phyloP scores from a whole-genome alignment of 2,113 vertebrate species.

The Sula dactylatra region DNA sequence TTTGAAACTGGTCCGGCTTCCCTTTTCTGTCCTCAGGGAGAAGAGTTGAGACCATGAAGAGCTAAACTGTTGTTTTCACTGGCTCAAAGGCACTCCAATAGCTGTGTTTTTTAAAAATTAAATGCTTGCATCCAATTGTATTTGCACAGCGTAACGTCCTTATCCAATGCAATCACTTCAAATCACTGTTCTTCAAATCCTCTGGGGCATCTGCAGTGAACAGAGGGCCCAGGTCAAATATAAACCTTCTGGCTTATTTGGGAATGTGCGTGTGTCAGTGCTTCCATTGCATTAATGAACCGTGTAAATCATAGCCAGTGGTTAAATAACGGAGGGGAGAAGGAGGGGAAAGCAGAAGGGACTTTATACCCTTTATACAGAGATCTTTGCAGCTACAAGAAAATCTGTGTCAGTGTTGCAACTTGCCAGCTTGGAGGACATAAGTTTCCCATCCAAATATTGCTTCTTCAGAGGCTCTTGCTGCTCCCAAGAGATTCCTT shows the following conservation, averaged over 20 bases:
- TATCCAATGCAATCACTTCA: constrained; percentile 30
- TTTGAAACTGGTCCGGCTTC: not conserved
- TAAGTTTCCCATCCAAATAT: constrained; percentile 39
- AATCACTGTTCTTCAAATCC: not conserved
- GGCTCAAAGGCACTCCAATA: not conserved
- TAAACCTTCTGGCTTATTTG: not conserved
- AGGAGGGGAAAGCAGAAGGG: not conserved
- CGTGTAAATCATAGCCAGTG: not conserved
- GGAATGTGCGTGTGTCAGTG: not conserved
- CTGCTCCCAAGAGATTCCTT: not conserved
- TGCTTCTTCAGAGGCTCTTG: not conserved
- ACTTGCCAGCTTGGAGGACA: constrained; percentile 36
- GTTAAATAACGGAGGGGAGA: not conserved
- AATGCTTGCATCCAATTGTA: constrained; percentile 16
- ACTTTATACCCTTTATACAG: not conserved
- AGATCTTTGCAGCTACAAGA: not conserved
- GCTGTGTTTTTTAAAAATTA: not conserved
- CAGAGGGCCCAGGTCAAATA: not conserved
- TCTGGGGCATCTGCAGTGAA: not conserved
- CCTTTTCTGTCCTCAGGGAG: not conserved
- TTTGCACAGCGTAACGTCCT: constrained; percentile 31
- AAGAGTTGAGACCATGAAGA: not conserved
- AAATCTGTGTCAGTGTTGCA: constrained; percentile 1
- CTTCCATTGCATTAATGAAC: not conserved
- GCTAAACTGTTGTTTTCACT: not conserved